These are phyloP conservation scores for Zootoca vivipara DNA, from an alignment of 2,113 vertebrate species.

Conservation along the genomic window DNA sequence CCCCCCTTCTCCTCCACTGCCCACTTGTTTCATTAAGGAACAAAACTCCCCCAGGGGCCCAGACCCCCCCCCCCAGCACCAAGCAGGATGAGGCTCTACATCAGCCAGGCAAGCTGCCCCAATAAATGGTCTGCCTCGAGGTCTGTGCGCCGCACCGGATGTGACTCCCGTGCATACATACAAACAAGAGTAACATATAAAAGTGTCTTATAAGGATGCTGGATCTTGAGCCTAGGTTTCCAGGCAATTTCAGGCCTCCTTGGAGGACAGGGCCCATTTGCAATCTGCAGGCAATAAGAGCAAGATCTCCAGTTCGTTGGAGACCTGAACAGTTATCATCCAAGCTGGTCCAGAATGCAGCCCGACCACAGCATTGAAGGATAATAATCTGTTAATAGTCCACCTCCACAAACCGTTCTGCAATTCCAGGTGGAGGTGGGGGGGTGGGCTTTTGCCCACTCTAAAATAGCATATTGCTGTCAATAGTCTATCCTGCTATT, in stretches of 20 bases:
- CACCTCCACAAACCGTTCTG: accelerated
- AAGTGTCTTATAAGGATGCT: accelerated
- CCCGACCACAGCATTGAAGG: accelerated
- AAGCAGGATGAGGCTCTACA: background rate
- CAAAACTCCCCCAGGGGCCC: background rate
- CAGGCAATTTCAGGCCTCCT: accelerated
- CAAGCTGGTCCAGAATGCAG: background rate
- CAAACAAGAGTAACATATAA: too few relatives aligned
- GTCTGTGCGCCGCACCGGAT: too few relatives aligned
- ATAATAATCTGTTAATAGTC: accelerated
- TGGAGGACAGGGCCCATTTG: background rate
- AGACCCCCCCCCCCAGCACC: background rate
- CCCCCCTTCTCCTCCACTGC: background rate
- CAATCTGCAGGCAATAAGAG: background rate
- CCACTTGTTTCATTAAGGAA: background rate
- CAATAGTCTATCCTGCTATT: accelerated
- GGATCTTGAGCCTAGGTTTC: background rate
- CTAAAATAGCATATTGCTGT: background rate
- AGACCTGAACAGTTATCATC: accelerated
- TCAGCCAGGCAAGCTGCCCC: background rate
- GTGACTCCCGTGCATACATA: too few relatives aligned
- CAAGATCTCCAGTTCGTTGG: background rate
- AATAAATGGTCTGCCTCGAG: background rate
- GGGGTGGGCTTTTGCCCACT: background rate
- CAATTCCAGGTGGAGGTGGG: too few relatives aligned